These are phyloP conservation scores for Bradysia coprophila DNA, from an alignment of 1,140 invertebrate species.

Conservation along the genomic window DNA sequence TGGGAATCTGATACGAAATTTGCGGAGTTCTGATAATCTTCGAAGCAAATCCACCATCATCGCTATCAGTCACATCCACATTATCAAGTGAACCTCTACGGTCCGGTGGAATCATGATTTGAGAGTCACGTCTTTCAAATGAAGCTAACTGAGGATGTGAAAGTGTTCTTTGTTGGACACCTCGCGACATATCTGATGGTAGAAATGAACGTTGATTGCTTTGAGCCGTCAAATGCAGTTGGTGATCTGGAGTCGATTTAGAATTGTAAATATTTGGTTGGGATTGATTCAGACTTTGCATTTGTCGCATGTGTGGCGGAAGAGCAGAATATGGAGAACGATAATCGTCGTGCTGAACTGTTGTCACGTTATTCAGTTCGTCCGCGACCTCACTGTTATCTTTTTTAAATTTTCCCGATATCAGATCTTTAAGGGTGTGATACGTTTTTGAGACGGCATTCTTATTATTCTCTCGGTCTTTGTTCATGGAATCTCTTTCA, in stretches of 20 bases:
- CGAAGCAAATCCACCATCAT: constrained; percentile 3
- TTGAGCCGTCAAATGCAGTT: constrained; percentile 5
- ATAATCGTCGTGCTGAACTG: constrained; percentile 19
- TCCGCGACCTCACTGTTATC: constrained; percentile 27
- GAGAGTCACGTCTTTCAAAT: constrained; percentile 2
- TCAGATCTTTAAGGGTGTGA: constrained; percentile 68
- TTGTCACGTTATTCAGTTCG: constrained; percentile 39
- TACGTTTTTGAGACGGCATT: constrained; percentile 57
- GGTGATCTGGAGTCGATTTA: constrained; percentile 6
- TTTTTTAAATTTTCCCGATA: constrained; percentile 59
- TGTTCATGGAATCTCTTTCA: constrained; percentile 27
- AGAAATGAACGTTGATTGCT: constrained; percentile 24
- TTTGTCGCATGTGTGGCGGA: constrained; percentile 3
- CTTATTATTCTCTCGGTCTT: constrained; percentile 25
- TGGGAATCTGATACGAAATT: constrained; percentile 1
- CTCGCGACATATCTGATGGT: constrained; percentile 25
- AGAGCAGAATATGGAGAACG: constrained; percentile 2
- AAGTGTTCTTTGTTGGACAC: constrained; percentile 27
- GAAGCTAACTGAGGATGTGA: constrained; percentile 39
- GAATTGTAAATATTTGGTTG: constrained; percentile 3
- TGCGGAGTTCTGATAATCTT: background rate
- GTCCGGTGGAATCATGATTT: constrained; percentile 5
- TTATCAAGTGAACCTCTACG: constrained; percentile 9
- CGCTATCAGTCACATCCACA: constrained; percentile 6
- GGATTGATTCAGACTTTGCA: constrained; percentile 4